Conservation (phyloP, 2,797 vertebrate species). For the Monodelphis domestica region DNA sequence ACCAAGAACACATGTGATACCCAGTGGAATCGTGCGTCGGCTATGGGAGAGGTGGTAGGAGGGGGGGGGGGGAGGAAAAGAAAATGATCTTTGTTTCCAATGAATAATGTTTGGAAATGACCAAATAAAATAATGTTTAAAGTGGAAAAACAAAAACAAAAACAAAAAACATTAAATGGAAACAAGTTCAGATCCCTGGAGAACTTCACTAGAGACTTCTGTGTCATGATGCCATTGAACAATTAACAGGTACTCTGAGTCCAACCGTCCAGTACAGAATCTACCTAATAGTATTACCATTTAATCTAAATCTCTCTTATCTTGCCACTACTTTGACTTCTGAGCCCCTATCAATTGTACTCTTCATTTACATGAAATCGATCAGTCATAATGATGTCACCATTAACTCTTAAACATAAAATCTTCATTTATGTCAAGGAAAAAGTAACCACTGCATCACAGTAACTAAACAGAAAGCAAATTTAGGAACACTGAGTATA, state of each 20-base stretch:
- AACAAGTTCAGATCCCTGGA: not conserved
- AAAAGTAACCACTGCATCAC: not conserved
- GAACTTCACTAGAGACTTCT: not conserved
- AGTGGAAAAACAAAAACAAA: too few relatives aligned
- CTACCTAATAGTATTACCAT: not conserved
- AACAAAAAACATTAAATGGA: not conserved
- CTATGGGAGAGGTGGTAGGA: too few relatives aligned
- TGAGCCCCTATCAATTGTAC: not conserved
- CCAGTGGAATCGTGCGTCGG: too few relatives aligned
- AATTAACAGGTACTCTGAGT: not conserved
- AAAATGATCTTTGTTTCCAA: too few relatives aligned
- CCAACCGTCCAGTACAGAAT: not conserved
- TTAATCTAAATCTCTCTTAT: not conserved
- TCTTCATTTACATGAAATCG: not conserved
- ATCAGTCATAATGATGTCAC: not conserved
- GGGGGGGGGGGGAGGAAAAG: too few relatives aligned
- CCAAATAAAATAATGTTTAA: too few relatives aligned
- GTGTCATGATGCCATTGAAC: not conserved
- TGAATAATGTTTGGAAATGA: too few relatives aligned
- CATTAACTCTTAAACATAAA: not conserved
- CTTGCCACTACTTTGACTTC: not conserved
- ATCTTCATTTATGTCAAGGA: not conserved
- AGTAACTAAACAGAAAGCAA: not conserved
- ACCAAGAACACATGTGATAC: too few relatives aligned
- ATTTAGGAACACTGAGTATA: not conserved